Base-by-base conservation (phyloP, 2,113 vertebrate genomes). In the Prochilodus magdalenae region DNA sequence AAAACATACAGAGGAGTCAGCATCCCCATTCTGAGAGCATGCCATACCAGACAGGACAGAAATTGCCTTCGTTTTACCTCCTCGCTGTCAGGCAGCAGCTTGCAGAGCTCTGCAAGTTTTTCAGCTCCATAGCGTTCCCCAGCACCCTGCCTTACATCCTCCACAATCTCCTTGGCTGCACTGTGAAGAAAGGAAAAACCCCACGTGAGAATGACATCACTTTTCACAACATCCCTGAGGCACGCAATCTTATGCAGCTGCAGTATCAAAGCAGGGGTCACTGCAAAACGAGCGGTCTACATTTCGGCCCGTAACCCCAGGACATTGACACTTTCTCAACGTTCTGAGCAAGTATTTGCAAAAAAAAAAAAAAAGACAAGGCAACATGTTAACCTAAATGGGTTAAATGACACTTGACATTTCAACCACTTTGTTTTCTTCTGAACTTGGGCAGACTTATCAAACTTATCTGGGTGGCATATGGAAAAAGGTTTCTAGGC, bases 31-130 rank as follows among this genome's bases (percentile, higher is more conserved):
- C 33, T 81, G 47, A 40, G 72, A 24, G 29, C 22, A 51, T 16
- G 26, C 29, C 2, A 13, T 33, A 76, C 73, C 59, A 66, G 77
- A 83, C 60, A 82, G 78, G 44, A 80, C 57, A 36, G 14, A 74
- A 57, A 60, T 3, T 67, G 63, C 24, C 62, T 26, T 26, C 33
- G 11, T 22, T 8, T 36, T 33, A 73, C 94, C 94, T 95, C 94
- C 63, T 95, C 93, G 0, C 30, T 86, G 85, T 95, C 93, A 77
- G 94, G 94, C 75, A 95, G 90, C 57, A 95, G 86, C 87, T 94
- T 95, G 88, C 89, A 92, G 80, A 95, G 93, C 75, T 95, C 94
- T 5, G 89, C 14, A 44, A 95, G 91, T 85, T 93, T 94, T 85
- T 95, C 94, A 0, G 93, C 92, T 73, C 93, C 94, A 0, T 93